A percentile compares a stretch with the other conserved stretches of the same genome.
Conservation (phyloP, 2,113 vertebrate species). For the Rhombomys opimus region DNA sequence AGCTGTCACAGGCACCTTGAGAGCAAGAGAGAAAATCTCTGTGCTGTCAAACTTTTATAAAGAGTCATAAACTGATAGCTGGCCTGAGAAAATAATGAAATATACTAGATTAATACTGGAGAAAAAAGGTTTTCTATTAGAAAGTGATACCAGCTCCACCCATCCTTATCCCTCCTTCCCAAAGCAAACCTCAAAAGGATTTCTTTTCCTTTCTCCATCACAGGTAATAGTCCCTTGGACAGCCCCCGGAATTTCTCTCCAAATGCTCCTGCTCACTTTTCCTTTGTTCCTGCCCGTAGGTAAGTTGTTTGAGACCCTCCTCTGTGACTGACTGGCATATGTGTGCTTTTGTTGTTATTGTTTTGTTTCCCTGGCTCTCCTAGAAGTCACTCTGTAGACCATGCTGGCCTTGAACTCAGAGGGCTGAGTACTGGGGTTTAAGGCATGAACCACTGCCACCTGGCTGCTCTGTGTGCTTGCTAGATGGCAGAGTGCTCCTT, state of each 20-base stretch:
- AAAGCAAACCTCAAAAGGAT: constrained; percentile 20
- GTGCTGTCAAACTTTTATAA: constrained; percentile 14
- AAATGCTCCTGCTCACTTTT: constrained; percentile 97
- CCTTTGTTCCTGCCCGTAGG: constrained; percentile 97
- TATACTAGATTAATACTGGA: background rate
- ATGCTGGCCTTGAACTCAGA: background rate
- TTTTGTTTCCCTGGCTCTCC: background rate
- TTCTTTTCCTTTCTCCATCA: constrained; percentile 61
- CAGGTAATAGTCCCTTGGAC: constrained; percentile 97
- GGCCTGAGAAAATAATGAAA: constrained; percentile 18
- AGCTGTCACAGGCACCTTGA: background rate
- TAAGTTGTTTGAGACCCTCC: constrained; percentile 84
- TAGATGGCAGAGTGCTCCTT: constrained; percentile 32
- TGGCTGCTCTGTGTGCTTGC: background rate
- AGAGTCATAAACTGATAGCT: constrained; percentile 24
- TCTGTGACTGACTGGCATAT: background rate
- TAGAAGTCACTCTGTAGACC: background rate
- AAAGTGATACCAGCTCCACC: background rate
- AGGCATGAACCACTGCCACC: background rate
- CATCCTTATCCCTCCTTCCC: background rate
- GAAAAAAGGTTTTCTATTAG: background rate
- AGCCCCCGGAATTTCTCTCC: constrained; percentile 99
- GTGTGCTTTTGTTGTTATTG: background rate
- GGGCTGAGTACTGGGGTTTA: background rate
- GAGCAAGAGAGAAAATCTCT: constrained; percentile 31